Base-by-base conservation (phyloP, 2,888 invertebrate genomes). In the Abscondita cerata region DNA sequence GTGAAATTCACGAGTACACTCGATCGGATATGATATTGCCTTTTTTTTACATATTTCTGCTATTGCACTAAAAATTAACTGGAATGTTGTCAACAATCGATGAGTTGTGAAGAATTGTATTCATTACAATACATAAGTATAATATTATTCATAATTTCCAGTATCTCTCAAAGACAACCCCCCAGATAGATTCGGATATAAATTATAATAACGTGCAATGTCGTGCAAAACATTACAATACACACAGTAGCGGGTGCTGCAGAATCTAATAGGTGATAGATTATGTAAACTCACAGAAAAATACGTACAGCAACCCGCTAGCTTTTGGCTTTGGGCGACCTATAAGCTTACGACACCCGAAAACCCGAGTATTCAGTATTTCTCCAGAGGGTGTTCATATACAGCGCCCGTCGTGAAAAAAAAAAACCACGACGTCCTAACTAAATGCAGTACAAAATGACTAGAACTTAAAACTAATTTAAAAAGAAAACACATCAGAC, bases 1-100 rank as follows among this genome's bases (percentile, higher is more conserved):
- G 76, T 76, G 76, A 73, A 69, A 72, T 60, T 71, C 78, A 78
- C 77, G 77, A 76, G 69, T 76, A 77, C 76, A 78, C 77, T 73
- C 70, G 76, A 76, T 76, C 76, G 77, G 80, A 80, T 80, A 80
- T 80, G 79, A 77, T 80, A 80, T 80, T 80, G 80, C 80, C 80
- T 79, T 77, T 80, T 64, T 46, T 68, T 79, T 79, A 79, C 78
- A 79, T 76, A 76, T 78, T 76, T 44, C 70, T 68, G 73, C 74
- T 80, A 80, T 80, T 80, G 80, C 80, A 80, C 79, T 79, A 78
- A 77, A 77, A 73, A 56, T 64, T 60, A 64, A 60, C 31, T 68
- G 68, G 71, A 67, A 68, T 70, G 66, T 72, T 72, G 70, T 71
- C 68, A 69, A 70, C 69, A 70, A 72, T 70, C 66, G 65, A 70